Conservation (phyloP, 1,140 invertebrate genomes). For the Pseudomyrmex dendroicus region DNA sequence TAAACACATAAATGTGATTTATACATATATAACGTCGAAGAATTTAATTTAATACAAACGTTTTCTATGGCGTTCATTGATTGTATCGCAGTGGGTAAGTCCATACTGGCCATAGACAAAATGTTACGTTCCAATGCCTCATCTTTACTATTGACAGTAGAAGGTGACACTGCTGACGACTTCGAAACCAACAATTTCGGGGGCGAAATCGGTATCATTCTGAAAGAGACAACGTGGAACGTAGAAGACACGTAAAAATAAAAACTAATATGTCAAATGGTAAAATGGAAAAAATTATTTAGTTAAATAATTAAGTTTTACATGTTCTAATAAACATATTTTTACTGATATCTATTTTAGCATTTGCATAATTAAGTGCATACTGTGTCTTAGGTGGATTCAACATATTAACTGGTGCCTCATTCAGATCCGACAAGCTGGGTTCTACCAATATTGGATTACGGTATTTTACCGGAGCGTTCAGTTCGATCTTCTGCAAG, state of each 20-base stretch:
- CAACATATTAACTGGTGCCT: conserved; percentile 69
- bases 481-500: conserved; percentile 87
- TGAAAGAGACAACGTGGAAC: conserved; percentile 74
- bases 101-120: conserved; percentile 89
- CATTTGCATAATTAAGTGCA: conserved; percentile 56
- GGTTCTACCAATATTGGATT: conserved; percentile 85
- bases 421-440: conserved; percentile 80
- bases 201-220: conserved; percentile 84
- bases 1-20: conserved; percentile 17
- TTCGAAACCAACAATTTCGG: conserved; percentile 83
- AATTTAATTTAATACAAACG: conserved; percentile 69
- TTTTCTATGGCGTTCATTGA: conserved; percentile 89
- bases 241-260: conserved; percentile 50
- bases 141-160: conserved; percentile 78
- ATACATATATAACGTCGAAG: not conserved
- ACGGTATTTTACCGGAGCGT: conserved; percentile 79
- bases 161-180: conserved; percentile 72
- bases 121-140: conserved; percentile 87
- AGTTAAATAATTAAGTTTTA: not conserved
- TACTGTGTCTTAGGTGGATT: conserved; percentile 75
- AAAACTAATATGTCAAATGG: too few species aligned
- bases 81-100: conserved; percentile 87
- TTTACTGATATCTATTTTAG: conserved; percentile 1
- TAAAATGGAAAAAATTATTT: conserved; percentile 1
- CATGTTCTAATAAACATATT: not conserved